phyloP scores from a whole-genome alignment of 1,140 invertebrate species.

The Cardiocondyla obscurior region DNA sequence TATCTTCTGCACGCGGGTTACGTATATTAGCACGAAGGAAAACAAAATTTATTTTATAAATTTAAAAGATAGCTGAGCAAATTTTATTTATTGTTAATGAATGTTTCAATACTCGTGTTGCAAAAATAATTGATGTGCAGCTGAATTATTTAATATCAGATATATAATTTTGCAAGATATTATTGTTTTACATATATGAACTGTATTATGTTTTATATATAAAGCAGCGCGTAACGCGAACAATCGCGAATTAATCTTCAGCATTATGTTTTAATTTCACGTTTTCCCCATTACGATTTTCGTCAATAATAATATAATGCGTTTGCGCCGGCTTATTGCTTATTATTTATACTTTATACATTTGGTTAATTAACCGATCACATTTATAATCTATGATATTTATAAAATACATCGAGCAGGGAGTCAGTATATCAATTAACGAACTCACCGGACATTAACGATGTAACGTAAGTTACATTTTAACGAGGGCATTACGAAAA shows the following conservation, averaged over 20 bases:
- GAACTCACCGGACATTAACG: neutral
- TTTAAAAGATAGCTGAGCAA: neutral
- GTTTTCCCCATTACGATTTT: neutral
- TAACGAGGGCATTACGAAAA: slow-evolving; percentile 36
- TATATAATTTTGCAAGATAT: slow-evolving; percentile 1
- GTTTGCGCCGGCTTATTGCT: neutral
- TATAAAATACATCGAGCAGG: neutral
- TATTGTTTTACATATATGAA: neutral
- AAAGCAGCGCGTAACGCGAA: neutral
- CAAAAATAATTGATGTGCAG: neutral
- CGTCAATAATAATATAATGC: neutral
- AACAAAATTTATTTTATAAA: neutral
- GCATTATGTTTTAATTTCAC: neutral
- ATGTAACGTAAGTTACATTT: slow-evolving; percentile 21
- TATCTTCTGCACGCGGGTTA: neutral
- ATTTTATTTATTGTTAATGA: neutral
- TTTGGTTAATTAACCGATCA: neutral
- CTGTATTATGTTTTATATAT: neutral
- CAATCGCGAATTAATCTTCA: slow-evolving; percentile 11
- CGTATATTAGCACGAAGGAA: neutral
- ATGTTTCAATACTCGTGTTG: neutral
- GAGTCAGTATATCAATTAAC: slow-evolving; percentile 22
- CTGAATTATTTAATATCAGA: neutral
- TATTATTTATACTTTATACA: slow-evolving; percentile 5
- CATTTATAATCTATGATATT: neutral